Evolutionary conservation across 2,797 vertebrate species (phyloP), one percentile per base, ranked within the genome.

Genomic region (Acridotheres tristis): DNA sequence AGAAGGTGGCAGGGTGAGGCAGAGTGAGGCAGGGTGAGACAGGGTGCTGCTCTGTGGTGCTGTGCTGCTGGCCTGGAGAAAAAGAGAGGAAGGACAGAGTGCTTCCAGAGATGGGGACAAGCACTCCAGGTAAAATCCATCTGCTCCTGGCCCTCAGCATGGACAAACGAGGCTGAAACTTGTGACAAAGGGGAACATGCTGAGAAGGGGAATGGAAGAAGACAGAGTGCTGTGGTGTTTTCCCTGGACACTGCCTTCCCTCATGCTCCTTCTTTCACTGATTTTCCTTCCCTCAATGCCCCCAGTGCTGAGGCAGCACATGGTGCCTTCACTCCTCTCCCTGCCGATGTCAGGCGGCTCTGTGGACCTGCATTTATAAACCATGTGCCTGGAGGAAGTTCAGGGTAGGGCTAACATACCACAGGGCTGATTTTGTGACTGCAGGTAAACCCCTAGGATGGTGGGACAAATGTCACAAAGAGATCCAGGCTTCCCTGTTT

Each of bases 11-110:
- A 43, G 71, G 83, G 38, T 93, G 77, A 96, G n/a, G 67, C 32
- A 93, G 29, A 67, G 38, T 93, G 77, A 96, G n/a, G 67, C 34
- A 93, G 29, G 71, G 38, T 93, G 77, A 96, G n/a, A 63, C 34
- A 93, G 29, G 71, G 84, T 89, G 51, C 47, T 94, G 73, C 32
- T 65, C 8, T 10, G 36, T n/a, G 58, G 14, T 36, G 77, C 19
- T 57, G 69, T 57, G 55, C 11, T 45, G 38, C 75, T 79, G 78
- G 69, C n/a, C 16, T 80, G 57, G 40, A 72, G 34, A 68, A 32
- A 34, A 30, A 57, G 40, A 58, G 26, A 34, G 67, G 50, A 67
- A 76, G 21, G 22, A 32, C 14, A 43, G 12, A 36, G 7, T 7
- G 17, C 16, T 88, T 94, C 43, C 78, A 68, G n/a, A 74, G 18